Evolutionary conservation across 2,113 vertebrate species (phyloP).

Genomic region (Callithrix jacchus): DNA sequence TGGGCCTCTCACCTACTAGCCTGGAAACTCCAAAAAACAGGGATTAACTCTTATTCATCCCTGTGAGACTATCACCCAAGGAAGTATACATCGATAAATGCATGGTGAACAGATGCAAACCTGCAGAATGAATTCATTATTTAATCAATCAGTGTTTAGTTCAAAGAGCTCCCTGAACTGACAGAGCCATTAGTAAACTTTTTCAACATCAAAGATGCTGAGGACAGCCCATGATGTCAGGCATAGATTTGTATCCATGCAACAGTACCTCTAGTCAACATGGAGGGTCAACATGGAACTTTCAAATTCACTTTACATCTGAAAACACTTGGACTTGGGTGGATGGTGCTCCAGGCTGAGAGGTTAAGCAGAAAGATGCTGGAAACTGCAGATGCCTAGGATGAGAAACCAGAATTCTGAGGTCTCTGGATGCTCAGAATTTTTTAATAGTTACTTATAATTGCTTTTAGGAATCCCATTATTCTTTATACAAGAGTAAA

Average conservation of each 20-base stretch:
- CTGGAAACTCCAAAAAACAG: conserved; percentile 25
- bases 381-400: background rate
- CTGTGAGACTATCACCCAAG: conserved; percentile 23
- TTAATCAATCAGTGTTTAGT: conserved; percentile 44
- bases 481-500: background rate
- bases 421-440: background rate
- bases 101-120: conserved; percentile 52
- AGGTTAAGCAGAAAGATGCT: background rate
- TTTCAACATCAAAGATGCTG: background rate
- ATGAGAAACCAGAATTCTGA: background rate
- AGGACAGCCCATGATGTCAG: background rate
- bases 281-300: background rate
- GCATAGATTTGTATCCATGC: background rate
- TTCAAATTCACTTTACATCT: conserved; percentile 35
- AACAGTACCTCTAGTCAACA: background rate
- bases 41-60: background rate
- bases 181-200: conserved; percentile 48
- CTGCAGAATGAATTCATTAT: conserved; percentile 45
- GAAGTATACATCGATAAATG: conserved; percentile 17
- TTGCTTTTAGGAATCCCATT: background rate
- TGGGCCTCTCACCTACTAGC: background rate
- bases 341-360: background rate
- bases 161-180: conserved; percentile 40
- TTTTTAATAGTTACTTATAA: background rate
- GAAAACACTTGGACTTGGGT: background rate